phyloP scores from a whole-genome alignment of 2,797 vertebrate genomes.

The Rhabdophis nuchalis region DNA sequence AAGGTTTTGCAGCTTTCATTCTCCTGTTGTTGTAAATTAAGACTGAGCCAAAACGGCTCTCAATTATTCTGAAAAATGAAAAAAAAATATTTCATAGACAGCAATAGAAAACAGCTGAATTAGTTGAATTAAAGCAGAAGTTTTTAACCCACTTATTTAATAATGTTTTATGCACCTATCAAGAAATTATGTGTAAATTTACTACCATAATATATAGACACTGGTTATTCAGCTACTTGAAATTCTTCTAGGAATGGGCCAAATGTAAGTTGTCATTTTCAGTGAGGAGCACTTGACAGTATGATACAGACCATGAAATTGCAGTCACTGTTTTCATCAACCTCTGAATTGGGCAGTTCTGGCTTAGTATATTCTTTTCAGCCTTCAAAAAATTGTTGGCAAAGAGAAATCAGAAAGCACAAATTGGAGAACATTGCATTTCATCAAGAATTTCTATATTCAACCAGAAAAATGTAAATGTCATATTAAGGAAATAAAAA shows the following conservation, averaged over 20 bases:
- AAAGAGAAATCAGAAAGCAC: neutral
- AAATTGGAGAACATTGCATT: neutral
- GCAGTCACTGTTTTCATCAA: conserved; percentile 14
- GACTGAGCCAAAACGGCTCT: neutral
- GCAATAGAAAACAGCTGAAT: neutral
- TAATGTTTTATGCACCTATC: conserved; percentile 16
- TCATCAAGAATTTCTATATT: neutral
- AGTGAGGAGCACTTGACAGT: conserved; percentile 14
- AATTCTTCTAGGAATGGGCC: neutral
- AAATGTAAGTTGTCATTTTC: conserved; percentile 23
- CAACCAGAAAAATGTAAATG: neutral
- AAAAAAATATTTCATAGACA: neutral
- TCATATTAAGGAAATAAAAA: neutral
- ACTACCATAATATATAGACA: neutral
- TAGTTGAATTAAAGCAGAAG: neutral
- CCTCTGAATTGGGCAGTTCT: conserved; percentile 9
- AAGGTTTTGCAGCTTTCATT: neutral
- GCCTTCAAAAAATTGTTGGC: neutral
- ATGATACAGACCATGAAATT: conserved; percentile 32
- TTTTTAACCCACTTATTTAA: conserved; percentile 11
- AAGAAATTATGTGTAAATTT: conserved; percentile 21
- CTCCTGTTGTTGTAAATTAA: neutral
- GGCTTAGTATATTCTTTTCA: neutral
- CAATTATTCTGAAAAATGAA: neutral
- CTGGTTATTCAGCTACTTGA: conserved; percentile 7